Evolutionary conservation across 2,888 invertebrate genomes (phyloP).

Genomic region (Oeneis ivallda): DNA sequence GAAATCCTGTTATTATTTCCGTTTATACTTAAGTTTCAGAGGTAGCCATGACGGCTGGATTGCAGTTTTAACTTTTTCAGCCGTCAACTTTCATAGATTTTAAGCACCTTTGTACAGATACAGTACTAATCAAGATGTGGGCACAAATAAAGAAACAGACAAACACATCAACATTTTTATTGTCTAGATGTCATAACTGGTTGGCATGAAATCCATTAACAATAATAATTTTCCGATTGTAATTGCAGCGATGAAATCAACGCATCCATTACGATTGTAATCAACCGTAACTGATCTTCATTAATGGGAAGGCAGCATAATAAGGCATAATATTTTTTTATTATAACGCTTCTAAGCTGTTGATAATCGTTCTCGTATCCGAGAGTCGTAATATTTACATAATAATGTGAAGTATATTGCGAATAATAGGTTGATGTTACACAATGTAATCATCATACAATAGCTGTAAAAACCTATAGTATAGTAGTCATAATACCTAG

Average conservation of each 20-base stretch:
- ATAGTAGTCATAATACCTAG: too few relatives aligned
- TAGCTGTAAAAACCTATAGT: too few relatives aligned
- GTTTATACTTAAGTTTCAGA: too few relatives aligned
- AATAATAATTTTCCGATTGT: background rate
- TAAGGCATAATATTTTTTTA: background rate
- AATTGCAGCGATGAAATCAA: background rate
- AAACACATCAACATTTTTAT: background rate
- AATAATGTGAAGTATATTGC: background rate
- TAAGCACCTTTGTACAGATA: too few relatives aligned
- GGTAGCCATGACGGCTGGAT: too few relatives aligned
- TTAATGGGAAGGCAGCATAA: background rate
- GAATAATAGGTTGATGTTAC: background rate
- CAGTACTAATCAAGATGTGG: too few relatives aligned
- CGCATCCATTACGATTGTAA: conserved; percentile 5
- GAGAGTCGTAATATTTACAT: background rate
- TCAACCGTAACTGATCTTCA: background rate
- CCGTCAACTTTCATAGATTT: too few relatives aligned
- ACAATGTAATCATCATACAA: too few relatives aligned
- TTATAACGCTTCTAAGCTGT: background rate
- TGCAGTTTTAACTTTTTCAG: too few relatives aligned
- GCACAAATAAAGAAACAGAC: background rate
- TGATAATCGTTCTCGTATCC: too few relatives aligned
- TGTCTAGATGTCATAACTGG: background rate
- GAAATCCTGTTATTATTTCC: too few relatives aligned
- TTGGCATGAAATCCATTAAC: background rate